A percentile compares a stretch with the other conserved stretches of the same genome.
phyloP scores from a whole-genome alignment of 35 echinoderm and acorn worm genomes.

The Heliocidaris erythrogramma region DNA sequence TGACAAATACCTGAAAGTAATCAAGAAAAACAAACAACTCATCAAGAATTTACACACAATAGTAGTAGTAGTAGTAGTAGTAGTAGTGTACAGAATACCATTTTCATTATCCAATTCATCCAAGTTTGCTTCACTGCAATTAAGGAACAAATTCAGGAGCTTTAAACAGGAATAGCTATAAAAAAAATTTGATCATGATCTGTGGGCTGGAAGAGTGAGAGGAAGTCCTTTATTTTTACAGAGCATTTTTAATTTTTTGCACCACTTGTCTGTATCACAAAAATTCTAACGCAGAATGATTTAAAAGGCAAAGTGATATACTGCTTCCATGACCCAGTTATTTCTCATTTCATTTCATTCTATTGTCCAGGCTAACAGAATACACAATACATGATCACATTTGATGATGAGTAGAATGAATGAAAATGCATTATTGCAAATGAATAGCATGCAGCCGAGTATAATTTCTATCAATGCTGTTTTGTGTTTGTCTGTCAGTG shows the following conservation, averaged over 20 bases:
- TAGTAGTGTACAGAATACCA: too few species aligned
- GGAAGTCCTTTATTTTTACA: too few species aligned
- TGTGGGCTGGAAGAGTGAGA: too few species aligned
- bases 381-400: neutral
- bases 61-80: too few species aligned
- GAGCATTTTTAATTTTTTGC: too few species aligned
- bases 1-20: conserved; percentile 78
- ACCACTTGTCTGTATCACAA: neutral
- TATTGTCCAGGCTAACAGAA: neutral
- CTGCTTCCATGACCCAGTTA: neutral
- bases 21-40: neutral
- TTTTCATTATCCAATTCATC: neutral
- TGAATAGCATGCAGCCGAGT: too few species aligned
- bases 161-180: too few species aligned
- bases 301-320: neutral
- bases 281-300: neutral
- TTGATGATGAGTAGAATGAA: neutral
- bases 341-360: neutral
- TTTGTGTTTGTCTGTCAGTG: too few species aligned
- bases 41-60: neutral
- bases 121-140: neutral
- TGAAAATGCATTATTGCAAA: too few species aligned
- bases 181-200: neutral
- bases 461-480: too few species aligned
- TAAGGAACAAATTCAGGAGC: too few species aligned